Percentiles rank a stretch among this genome's conserved stretches.
phyloP scores from a whole-genome alignment of 2,888 invertebrate genomes.

The Sthenelais limicola region DNA sequence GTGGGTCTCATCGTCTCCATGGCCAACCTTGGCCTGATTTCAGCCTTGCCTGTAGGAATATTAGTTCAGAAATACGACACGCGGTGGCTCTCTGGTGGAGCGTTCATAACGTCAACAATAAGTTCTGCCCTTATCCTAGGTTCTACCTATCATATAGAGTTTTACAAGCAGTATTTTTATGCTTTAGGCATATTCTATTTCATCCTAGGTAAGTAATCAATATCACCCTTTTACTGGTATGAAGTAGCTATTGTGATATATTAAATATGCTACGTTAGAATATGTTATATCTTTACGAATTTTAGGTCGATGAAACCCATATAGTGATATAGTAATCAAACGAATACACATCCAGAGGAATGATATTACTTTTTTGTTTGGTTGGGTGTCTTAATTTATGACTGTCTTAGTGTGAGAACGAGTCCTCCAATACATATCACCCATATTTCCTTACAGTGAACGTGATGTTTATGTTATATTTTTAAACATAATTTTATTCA shows the following conservation, averaged over 20 bases:
- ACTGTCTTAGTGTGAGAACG: no score
- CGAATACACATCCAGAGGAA: no score
- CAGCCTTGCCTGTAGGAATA: not conserved
- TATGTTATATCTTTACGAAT: no score
- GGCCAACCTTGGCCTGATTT: constrained; percentile 11
- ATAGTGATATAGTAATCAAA: no score
- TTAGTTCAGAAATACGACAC: constrained; percentile 32
- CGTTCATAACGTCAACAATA: not conserved
- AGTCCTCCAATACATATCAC: no score
- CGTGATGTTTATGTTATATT: no score
- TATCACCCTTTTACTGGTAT: not conserved
- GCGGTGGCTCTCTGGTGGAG: constrained; percentile 29
- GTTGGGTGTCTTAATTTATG: no score
- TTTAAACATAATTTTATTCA: no score
- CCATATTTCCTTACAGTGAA: not conserved
- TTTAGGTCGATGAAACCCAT: no score
- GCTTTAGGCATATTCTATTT: constrained; percentile 13
- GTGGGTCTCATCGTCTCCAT: constrained; percentile 21
- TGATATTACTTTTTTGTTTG: no score
- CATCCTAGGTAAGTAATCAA: constrained; percentile 21
- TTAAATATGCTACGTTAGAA: no score
- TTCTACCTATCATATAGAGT: constrained; percentile 14
- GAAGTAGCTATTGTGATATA: not conserved
- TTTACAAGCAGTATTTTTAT: constrained; percentile 22
- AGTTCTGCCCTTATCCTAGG: constrained; percentile 23